Evolutionary conservation across 2,888 invertebrate species (phyloP), one percentile per base, ranked within the genome.

Genomic region (Eupithecia pulchellata): DNA sequence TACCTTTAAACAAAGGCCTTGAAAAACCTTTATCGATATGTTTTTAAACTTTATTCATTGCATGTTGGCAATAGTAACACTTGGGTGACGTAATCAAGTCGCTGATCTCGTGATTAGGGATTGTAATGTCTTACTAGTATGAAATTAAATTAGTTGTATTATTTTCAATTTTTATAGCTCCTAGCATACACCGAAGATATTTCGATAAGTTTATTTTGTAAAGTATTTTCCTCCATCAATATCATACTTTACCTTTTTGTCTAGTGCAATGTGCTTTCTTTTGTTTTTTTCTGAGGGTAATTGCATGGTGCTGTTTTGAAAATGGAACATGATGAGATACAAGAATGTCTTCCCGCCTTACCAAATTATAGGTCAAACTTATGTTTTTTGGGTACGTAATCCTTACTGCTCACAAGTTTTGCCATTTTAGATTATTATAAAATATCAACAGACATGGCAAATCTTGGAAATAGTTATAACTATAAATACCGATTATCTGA

Each of bases 141-240:
- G 93, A 93, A 94, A 93, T 94, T 92, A 93, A 85, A 92, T 92
- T 94, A 93, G 92, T 91, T 93, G 91, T 93, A 94, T 92, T 93
- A 93, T 93, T 94, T 93, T 93, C 93, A 93, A 91, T 93, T 93
- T 94, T 93, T 93, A 92, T 93, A 94, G 92, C 87, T 94, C 93
- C 94, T 94, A 93, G 94, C 93, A 90, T 94, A 94, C 92, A 94
- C 94, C 94, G 94, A 94, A 94, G 94, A 94, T 94, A 93, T 93
- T 93, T 93, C 90, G 93, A 93, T 94, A 94, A 94, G 94, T 90
- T 93, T 93, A 93, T 93, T 93, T 93, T 93, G 89, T 93, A 93
- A 93, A 93, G 87, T 91, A 91, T 91, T 89, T 87, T 93, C 92
- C 93, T 93, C 94, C 94, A 94, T 94, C 94, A 94, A 94, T 94